phyloP scores from a whole-genome alignment of 2,888 invertebrate species.

The Tholera decimalis region DNA sequence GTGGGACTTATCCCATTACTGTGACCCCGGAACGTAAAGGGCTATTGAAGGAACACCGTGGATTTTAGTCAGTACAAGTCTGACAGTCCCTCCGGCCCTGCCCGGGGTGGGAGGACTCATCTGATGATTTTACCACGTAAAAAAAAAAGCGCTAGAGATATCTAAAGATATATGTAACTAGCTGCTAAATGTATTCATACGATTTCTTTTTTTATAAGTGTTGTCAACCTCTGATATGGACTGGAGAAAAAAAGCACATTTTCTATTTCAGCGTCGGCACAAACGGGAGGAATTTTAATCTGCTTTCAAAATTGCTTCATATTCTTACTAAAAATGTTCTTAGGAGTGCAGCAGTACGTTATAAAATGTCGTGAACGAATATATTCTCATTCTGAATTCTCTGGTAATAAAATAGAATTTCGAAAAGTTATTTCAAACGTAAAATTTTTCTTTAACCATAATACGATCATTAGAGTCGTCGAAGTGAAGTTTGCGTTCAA shows the following conservation, averaged over 20 bases:
- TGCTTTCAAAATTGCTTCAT: slow-evolving; percentile 61
- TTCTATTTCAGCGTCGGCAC: slow-evolving; percentile 45
- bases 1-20: too few species aligned
- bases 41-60: too few species aligned
- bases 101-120: too few species aligned
- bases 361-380: slow-evolving; percentile 26
- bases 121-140: too few species aligned
- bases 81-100: too few species aligned
- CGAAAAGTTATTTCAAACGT: slow-evolving; percentile 23
- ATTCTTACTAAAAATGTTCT: slow-evolving; percentile 45
- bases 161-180: too few species aligned
- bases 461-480: slow-evolving; percentile 73
- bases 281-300: slow-evolving; percentile 58
- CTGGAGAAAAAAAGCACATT: slow-evolving; percentile 47
- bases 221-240: slow-evolving; percentile 45
- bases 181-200: too few species aligned
- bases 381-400: slow-evolving; percentile 22
- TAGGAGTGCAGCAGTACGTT: slow-evolving; percentile 30
- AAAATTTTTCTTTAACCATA: slow-evolving; percentile 60
- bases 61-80: too few species aligned
- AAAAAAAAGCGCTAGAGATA: too few species aligned
- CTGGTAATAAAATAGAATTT: slow-evolving; percentile 30
- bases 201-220: slow-evolving; percentile 15
- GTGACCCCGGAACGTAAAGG: too few species aligned
- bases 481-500: slow-evolving; percentile 78